Conservation (phyloP, 2,888 invertebrate species). For the Ophonus ardosiacus region DNA sequence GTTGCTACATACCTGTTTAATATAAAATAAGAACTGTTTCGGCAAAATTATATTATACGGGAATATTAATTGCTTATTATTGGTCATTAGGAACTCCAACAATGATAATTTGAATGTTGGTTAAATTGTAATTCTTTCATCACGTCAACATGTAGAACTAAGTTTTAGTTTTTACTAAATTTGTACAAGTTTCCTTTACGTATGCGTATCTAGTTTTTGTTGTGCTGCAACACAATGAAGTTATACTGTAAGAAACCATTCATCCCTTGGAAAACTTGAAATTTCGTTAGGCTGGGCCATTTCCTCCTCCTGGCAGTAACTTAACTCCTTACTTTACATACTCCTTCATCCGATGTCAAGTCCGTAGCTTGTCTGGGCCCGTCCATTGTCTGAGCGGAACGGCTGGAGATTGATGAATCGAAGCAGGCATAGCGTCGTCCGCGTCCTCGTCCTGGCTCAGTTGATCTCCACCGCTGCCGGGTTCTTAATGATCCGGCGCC, state of each 20-base stretch:
- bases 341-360: conserved; percentile 1
- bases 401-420: conserved; percentile 56
- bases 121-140: no score
- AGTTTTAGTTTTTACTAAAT: no score
- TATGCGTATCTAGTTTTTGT: no score
- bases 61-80: no score
- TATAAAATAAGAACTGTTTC: no score
- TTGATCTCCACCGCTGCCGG: conserved; percentile 16
- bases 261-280: background rate
- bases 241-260: background rate
- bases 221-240: no score
- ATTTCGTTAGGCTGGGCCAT: background rate
- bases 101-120: no score
- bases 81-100: no score
- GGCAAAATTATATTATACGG: no score
- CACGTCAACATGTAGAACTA: no score
- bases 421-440: conserved; percentile 27
- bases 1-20: no score
- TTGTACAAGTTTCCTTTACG: no score
- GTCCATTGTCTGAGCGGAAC: conserved; percentile 51
- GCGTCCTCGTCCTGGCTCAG: conserved; percentile 35
- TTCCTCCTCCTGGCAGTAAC: background rate
- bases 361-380: background rate
- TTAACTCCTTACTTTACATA: background rate
- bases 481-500: background rate